Evolutionary conservation across 2,113 vertebrate genomes (phyloP), one percentile per base, ranked within the genome.

Genomic region (Sakesphorus luctuosus): DNA sequence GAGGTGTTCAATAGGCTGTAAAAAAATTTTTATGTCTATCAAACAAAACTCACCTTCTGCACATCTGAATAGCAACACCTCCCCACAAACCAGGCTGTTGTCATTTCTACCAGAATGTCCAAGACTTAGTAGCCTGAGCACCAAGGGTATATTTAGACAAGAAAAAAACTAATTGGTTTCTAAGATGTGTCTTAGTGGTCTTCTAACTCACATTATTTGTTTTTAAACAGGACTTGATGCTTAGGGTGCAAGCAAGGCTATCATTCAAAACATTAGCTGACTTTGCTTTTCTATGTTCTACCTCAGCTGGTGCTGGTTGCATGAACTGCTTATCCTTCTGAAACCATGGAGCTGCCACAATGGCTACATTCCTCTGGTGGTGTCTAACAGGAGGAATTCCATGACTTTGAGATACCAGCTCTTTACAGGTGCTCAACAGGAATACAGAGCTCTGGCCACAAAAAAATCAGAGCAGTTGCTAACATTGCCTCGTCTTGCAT

Each of bases 381-480:
- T 40, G 56, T 52, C 46, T 66, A 35, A 66, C 10, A 65, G 21
- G 49, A 24, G 7, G 16, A 74, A 17, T n/a, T 33, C 55, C 47
- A 13, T 0, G 2, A 24, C 28, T 52, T 11, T 4, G 8, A 46
- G 36, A 81, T 47, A 35, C 13, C 5, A 2, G 71, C 21, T 76
- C 20, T 28, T 59, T 73, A 65, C 49, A 74, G 69, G 13, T 11
- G 7, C 33, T 82, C 24, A 62, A 5, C 23, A 73, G 26, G 28
- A 79, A 76, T 26, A 62, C 28, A 71, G 67, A 86, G 44, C 28
- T 66, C 62, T 67, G 20, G 10, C 26, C 43, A 79, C 31, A 53
- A 44, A 80, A 80, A 56, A 44, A 38, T 33, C 24, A 40, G 53
- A 80, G 63, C 62, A 38, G 33, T 85, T 63, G 67, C 63, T 44